phyloP scores from a whole-genome alignment of 2,797 vertebrate genomes.

The Artibeus lituratus region DNA sequence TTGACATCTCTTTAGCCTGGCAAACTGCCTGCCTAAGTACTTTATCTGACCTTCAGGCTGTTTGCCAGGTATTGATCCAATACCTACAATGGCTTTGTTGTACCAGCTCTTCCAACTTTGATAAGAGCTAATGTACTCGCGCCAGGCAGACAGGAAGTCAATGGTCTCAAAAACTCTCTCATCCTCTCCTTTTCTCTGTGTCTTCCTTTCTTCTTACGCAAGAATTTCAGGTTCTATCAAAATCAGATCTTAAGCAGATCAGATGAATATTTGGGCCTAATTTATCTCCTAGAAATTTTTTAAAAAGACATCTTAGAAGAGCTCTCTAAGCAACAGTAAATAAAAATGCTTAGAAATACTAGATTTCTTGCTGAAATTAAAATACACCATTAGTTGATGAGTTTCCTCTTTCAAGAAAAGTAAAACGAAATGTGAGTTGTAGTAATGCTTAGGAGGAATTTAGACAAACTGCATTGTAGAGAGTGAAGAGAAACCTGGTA shows the following conservation, averaged over 20 bases:
- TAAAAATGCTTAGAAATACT: constrained; percentile 56
- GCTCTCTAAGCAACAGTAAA: constrained; percentile 43
- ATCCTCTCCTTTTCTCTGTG: constrained; percentile 72
- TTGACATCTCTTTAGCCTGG: constrained; percentile 90
- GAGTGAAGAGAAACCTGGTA: background rate
- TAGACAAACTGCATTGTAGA: background rate
- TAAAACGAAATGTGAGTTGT: constrained; percentile 5
- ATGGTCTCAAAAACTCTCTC: constrained; percentile 83
- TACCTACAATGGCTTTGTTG: constrained; percentile 79
- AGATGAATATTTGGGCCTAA: constrained; percentile 54
- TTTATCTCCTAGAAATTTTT: constrained; percentile 71
- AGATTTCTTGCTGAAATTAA: constrained; percentile 53
- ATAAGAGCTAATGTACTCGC: constrained; percentile 85
- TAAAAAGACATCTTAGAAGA: constrained; percentile 11
- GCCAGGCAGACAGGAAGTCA: constrained; percentile 82
- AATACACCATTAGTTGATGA: constrained; percentile 50
- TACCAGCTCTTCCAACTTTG: constrained; percentile 85
- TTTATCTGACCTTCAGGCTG: constrained; percentile 89
- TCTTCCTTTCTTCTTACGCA: constrained; percentile 65
- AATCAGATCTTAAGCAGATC: constrained; percentile 75
- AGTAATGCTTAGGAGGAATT: background rate
- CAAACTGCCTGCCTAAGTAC: constrained; percentile 89
- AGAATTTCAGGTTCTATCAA: constrained; percentile 73
- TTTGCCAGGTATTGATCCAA: constrained; percentile 85
- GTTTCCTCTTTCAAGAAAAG: background rate